These are phyloP conservation scores for Belonocnema kinseyi DNA, from an alignment of 1,140 invertebrate genomes.

Conservation along the genomic window DNA sequence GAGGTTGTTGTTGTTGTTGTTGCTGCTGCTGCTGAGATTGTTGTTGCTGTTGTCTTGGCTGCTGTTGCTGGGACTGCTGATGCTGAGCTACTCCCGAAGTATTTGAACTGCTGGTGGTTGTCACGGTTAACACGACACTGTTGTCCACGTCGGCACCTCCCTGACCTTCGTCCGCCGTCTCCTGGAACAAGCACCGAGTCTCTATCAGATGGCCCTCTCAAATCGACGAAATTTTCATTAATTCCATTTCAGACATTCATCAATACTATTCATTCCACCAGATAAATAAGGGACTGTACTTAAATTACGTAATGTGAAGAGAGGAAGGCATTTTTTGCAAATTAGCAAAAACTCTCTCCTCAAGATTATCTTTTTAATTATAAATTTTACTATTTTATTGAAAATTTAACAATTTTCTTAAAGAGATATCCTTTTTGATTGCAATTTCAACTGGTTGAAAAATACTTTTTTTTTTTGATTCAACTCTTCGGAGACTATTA, in stretches of 20 bases:
- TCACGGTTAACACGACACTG: constrained; percentile 62
- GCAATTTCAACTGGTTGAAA: too few species aligned
- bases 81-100: constrained; percentile 47
- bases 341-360: too few species aligned
- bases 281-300: too few species aligned
- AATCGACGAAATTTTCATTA: neutral
- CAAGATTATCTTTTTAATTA: too few species aligned
- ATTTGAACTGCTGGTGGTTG: constrained; percentile 50
- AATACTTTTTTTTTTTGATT: too few species aligned
- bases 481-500: too few species aligned
- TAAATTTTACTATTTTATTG: too few species aligned
- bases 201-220: constrained; percentile 74
- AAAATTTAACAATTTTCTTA: too few species aligned
- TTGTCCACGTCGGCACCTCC: constrained; percentile 70
- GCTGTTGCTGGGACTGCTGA: constrained; percentile 54
- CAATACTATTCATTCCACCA: too few species aligned
- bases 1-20: constrained; percentile 61
- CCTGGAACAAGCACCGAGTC: constrained; percentile 76
- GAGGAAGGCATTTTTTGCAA: too few species aligned
- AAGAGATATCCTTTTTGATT: too few species aligned
- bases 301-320: too few species aligned
- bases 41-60: constrained; percentile 55
- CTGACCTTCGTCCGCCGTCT: constrained; percentile 90
- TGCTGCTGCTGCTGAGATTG: constrained; percentile 52
- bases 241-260: neutral